phyloP scores from a whole-genome alignment of 2,888 invertebrate genomes.

The Conchocele bisecta region DNA sequence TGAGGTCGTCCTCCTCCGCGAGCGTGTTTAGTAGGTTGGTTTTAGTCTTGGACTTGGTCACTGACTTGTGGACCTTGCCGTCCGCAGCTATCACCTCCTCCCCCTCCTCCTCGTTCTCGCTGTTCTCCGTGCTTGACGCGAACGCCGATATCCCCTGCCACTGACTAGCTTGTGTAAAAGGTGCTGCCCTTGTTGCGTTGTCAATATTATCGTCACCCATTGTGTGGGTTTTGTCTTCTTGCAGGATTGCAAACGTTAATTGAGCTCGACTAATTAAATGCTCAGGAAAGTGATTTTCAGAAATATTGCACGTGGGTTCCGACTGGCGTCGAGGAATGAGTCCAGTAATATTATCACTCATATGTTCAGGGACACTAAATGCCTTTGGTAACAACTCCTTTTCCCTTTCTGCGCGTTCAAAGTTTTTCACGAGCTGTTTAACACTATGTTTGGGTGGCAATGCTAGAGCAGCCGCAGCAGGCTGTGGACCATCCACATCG shows the following conservation, averaged over 20 bases:
- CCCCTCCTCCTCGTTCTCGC: slow-evolving; percentile 69
- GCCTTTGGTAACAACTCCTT: slow-evolving; percentile 49
- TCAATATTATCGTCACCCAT: slow-evolving; percentile 76
- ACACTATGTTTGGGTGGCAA: slow-evolving; percentile 49
- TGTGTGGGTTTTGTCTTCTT: slow-evolving; percentile 77
- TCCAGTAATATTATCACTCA: slow-evolving; percentile 45
- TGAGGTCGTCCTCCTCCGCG: slow-evolving; percentile 75
- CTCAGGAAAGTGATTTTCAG: slow-evolving; percentile 60
- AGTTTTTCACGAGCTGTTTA: slow-evolving; percentile 53
- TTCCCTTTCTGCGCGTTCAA: slow-evolving; percentile 46
- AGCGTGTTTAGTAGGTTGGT: slow-evolving; percentile 66
- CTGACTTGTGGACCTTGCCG: slow-evolving; percentile 64
- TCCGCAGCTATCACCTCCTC: slow-evolving; percentile 66
- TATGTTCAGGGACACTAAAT: slow-evolving; percentile 59
- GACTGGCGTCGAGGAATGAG: slow-evolving; percentile 53
- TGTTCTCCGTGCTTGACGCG: slow-evolving; percentile 93
- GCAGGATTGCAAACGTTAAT: slow-evolving; percentile 74
- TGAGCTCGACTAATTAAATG: slow-evolving; percentile 70
- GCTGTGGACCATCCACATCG: slow-evolving; percentile 4
- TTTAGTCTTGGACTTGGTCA: slow-evolving; percentile 63
- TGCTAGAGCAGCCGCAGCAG: slow-evolving; percentile 7
- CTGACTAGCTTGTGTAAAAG: slow-evolving; percentile 93
- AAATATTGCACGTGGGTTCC: slow-evolving; percentile 64
- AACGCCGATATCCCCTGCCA: slow-evolving; percentile 95
- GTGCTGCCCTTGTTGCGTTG: slow-evolving; percentile 81